Evolutionary conservation across 2,888 invertebrate genomes (phyloP).

Genomic region (Proisotoma minuta): DNA sequence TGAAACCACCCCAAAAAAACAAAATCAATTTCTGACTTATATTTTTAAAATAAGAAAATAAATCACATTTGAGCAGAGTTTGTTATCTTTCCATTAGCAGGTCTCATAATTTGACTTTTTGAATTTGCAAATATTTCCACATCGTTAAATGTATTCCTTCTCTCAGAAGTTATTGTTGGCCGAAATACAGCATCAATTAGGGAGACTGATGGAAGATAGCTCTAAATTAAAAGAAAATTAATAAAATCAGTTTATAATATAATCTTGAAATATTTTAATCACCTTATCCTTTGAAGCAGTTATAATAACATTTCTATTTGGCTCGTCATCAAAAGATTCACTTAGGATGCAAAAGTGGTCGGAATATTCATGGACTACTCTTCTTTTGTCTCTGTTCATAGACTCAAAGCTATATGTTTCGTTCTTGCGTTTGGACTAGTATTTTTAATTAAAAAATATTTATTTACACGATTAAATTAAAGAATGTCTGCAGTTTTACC

Average conservation of each 20-base stretch:
- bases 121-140: constrained; percentile 15
- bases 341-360: constrained; percentile 92
- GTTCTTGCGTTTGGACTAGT: constrained; percentile 55
- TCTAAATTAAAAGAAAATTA: constrained; percentile 55
- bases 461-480: neutral
- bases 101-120: constrained; percentile 10
- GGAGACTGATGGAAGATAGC: constrained; percentile 84
- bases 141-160: constrained; percentile 41
- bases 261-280: constrained; percentile 34
- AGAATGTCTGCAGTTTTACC: constrained; percentile 53
- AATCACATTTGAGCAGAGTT: too few relatives aligned
- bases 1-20: too few relatives aligned
- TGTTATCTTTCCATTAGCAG: constrained; percentile 7
- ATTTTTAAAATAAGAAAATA: too few relatives aligned
- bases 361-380: constrained; percentile 88
- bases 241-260: neutral
- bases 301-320: constrained; percentile 91
- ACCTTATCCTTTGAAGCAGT: constrained; percentile 77
- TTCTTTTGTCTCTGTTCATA: constrained; percentile 88
- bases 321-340: constrained; percentile 90
- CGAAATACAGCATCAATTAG: constrained; percentile 75
- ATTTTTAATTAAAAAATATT: neutral
- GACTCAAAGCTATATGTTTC: constrained; percentile 73
- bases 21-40: too few relatives aligned
- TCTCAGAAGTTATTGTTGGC: constrained; percentile 53